phyloP scores from a whole-genome alignment of 2,888 invertebrate species.

The Epinotia bilunana region DNA sequence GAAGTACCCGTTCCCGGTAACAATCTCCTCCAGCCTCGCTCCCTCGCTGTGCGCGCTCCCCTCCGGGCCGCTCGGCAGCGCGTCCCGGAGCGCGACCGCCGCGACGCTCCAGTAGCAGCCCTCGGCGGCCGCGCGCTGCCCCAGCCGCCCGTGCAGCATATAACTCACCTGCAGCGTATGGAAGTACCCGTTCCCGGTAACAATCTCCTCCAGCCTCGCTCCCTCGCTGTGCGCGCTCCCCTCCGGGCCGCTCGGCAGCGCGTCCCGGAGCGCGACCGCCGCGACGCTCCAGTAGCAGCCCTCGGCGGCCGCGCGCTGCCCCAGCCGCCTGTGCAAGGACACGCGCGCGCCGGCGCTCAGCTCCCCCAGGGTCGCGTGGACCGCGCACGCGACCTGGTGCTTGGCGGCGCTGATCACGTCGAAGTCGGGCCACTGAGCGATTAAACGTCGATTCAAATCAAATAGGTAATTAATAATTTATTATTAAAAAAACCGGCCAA shows the following conservation, averaged over 20 bases:
- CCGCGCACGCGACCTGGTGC: constrained; percentile 48
- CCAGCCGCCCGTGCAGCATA: too few species aligned
- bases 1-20: constrained; percentile 62
- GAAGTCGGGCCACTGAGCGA: constrained; percentile 28
- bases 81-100: constrained; percentile 44
- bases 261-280: constrained; percentile 44
- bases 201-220: constrained; percentile 48
- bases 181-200: constrained; percentile 62
- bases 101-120: constrained; percentile 64
- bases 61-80: not conserved
- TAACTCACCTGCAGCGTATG: constrained; percentile 63
- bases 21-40: constrained; percentile 48
- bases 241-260: not conserved
- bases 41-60: constrained; percentile 7
- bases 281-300: constrained; percentile 67
- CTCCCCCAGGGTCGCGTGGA: constrained; percentile 53
- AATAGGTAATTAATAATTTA: too few species aligned
- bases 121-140: too few species aligned
- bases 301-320: constrained; percentile 48
- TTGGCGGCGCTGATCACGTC: not conserved
- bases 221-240: constrained; percentile 7
- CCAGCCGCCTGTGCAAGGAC: constrained; percentile 42
- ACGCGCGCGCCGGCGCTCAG: constrained; percentile 41
- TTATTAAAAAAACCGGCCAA: too few species aligned
- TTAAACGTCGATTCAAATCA: not conserved